These are phyloP conservation scores for Sebastes vulpes DNA, from an alignment of 2,797 vertebrate genomes.

Conservation along the genomic window DNA sequence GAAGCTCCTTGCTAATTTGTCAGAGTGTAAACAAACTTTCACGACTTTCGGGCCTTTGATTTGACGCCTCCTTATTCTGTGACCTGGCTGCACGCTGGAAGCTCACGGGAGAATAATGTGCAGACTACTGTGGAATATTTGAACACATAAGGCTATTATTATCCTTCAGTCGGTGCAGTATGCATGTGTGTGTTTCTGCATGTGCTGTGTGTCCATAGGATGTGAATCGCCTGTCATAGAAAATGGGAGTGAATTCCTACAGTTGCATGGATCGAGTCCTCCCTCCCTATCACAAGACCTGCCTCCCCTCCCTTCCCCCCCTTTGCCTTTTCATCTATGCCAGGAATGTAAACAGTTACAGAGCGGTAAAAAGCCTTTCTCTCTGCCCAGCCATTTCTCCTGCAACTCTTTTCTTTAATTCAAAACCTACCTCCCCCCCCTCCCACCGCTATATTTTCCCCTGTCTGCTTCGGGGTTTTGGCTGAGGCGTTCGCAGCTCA, in stretches of 20 bases:
- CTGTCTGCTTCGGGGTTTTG: slow-evolving; percentile 45
- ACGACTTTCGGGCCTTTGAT: slow-evolving; percentile 31
- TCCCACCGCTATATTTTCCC: slow-evolving; percentile 6
- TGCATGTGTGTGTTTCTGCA: background rate
- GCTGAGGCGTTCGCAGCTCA: slow-evolving; percentile 36
- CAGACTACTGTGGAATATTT: slow-evolving; percentile 23
- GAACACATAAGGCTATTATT: background rate
- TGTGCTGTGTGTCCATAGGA: background rate
- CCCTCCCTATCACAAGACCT: slow-evolving; percentile 61
- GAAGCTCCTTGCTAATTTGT: slow-evolving; percentile 62
- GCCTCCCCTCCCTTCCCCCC: slow-evolving; percentile 28
- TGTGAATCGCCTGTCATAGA: slow-evolving; percentile 1
- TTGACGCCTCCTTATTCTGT: slow-evolving; percentile 6
- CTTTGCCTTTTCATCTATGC: slow-evolving; percentile 65
- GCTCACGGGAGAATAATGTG: slow-evolving; percentile 1
- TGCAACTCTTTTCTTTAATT: slow-evolving; percentile 39
- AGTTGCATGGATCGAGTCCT: slow-evolving; percentile 52
- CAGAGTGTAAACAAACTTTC: slow-evolving; percentile 54
- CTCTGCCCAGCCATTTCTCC: slow-evolving; percentile 51
- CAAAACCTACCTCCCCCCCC: background rate
- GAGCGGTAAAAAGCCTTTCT: slow-evolving; percentile 59
- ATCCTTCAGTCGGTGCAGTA: background rate
- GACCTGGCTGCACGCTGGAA: slow-evolving; percentile 10
- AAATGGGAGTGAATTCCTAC: slow-evolving; percentile 63
- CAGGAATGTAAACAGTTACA: slow-evolving; percentile 81